A percentile compares a stretch with the other conserved stretches of the same genome.
Evolutionary conservation across 1,140 invertebrate genomes (phyloP).

Genomic region (Drosophila fuyamai): DNA sequence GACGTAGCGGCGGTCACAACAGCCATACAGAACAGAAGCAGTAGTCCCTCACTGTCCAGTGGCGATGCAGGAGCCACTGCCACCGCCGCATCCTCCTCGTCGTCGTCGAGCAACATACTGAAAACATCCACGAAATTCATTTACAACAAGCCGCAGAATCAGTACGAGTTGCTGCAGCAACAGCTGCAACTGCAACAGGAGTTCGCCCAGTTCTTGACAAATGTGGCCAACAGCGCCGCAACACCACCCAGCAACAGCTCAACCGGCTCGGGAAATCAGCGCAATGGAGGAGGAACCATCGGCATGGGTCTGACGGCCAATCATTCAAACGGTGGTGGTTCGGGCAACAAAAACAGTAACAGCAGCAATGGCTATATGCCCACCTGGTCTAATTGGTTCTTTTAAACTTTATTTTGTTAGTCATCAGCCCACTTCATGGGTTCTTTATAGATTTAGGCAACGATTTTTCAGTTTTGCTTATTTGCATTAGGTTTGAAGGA

Average conservation of each 20-base stretch:
- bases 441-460: neutral
- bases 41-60: slow-evolving; percentile 24
- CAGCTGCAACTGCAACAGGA: slow-evolving; percentile 80
- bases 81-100: slow-evolving; percentile 37
- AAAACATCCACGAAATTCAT: slow-evolving; percentile 81
- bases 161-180: slow-evolving; percentile 76
- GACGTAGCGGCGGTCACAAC: slow-evolving; percentile 4
- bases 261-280: slow-evolving; percentile 16
- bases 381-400: slow-evolving; percentile 81
- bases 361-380: slow-evolving; percentile 51
- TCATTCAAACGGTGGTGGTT: neutral
- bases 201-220: slow-evolving; percentile 80
- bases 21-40: slow-evolving; percentile 37
- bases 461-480: slow-evolving; percentile 1
- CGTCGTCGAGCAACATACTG: slow-evolving; percentile 53
- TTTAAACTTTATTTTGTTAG: slow-evolving; percentile 45
- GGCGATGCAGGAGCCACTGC: slow-evolving; percentile 16
- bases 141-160: slow-evolving; percentile 82
- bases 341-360: slow-evolving; percentile 38
- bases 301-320: slow-evolving; percentile 14
- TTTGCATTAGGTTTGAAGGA: neutral
- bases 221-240: slow-evolving; percentile 70
- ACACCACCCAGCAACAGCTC: slow-evolving; percentile 30
- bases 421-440: slow-evolving; percentile 4
- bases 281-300: slow-evolving; percentile 25